These are phyloP conservation scores for Drosophila tropicalis DNA, from an alignment of 1,140 invertebrate genomes.

Conservation along the genomic window DNA sequence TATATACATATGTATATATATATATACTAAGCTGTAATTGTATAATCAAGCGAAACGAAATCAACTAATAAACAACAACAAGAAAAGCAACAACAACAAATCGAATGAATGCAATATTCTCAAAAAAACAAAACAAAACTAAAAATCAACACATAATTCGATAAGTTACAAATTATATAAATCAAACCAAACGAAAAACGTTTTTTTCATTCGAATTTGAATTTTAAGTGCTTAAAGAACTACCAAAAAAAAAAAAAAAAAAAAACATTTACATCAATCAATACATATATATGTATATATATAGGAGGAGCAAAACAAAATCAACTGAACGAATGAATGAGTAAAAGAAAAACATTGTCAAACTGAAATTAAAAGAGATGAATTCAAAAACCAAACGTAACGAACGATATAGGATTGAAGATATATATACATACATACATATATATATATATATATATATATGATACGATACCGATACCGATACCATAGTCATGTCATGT, in stretches of 20 bases:
- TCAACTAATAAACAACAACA: conserved; percentile 21
- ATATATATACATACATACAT: conserved; percentile 14
- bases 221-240: conserved; percentile 54
- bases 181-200: conserved; percentile 18
- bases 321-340: background rate
- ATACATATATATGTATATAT: conserved; percentile 6
- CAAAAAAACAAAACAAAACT: conserved; percentile 44
- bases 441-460: conserved; percentile 30
- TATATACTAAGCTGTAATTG: conserved; percentile 36
- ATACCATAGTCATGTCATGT: conserved; percentile 81
- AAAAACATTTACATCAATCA: conserved; percentile 11
- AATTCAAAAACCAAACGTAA: conserved; percentile 7
- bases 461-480: conserved; percentile 78
- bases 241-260: conserved; percentile 14
- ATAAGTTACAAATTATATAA: conserved; percentile 47
- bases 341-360: background rate
- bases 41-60: conserved; percentile 53
- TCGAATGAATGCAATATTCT: conserved; percentile 58
- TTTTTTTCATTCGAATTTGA: conserved; percentile 62
- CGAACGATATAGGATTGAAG: conserved; percentile 9
- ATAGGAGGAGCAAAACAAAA: background rate
- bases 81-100: conserved; percentile 9
- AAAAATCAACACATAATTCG: conserved; percentile 11
- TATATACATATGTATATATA: conserved; percentile 32
- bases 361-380: conserved; percentile 1